A percentile compares a stretch with the other conserved stretches of the same genome.
Conservation (phyloP, 2,888 invertebrate genomes). For the Drosophila maculinotata region DNA sequence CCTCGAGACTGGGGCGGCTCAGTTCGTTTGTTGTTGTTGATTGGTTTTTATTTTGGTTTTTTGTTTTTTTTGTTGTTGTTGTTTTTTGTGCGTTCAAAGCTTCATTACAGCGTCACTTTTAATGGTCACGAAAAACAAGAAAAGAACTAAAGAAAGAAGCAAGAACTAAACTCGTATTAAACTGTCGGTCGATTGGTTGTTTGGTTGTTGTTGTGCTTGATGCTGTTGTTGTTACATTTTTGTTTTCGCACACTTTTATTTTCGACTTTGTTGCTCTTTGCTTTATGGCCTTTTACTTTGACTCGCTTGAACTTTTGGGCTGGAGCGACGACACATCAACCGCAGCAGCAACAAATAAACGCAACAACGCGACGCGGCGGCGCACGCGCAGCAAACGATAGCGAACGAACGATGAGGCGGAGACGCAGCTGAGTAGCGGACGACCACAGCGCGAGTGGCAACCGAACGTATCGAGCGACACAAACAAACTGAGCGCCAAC, state of each 20-base stretch:
- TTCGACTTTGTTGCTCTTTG: slow-evolving; percentile 58
- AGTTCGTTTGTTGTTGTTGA: slow-evolving; percentile 56
- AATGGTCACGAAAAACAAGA: slow-evolving; percentile 66
- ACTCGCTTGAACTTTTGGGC: slow-evolving; percentile 60
- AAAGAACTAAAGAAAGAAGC: slow-evolving; percentile 35
- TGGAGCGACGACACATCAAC: slow-evolving; percentile 54
- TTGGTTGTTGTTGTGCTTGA: slow-evolving; percentile 30
- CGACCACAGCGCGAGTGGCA: slow-evolving; percentile 26
- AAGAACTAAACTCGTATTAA: slow-evolving; percentile 75
- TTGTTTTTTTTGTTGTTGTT: slow-evolving; percentile 9
- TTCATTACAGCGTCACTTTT: slow-evolving; percentile 74
- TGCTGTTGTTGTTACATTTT: slow-evolving; percentile 54
- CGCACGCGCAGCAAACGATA: slow-evolving; percentile 52
- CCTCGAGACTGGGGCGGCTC: slow-evolving; percentile 49
- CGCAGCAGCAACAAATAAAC: slow-evolving; percentile 39
- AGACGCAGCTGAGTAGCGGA: slow-evolving; percentile 30
- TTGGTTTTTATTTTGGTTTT: slow-evolving; percentile 31
- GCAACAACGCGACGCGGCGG: slow-evolving; percentile 29
- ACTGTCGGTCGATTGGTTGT: slow-evolving; percentile 50
- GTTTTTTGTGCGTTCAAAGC: slow-evolving; percentile 59
- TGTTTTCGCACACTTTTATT: slow-evolving; percentile 72
- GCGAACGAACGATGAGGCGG: slow-evolving; percentile 23
- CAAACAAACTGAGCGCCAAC: slow-evolving; percentile 58
- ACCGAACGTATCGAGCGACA: slow-evolving; percentile 67
- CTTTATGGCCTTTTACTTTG: slow-evolving; percentile 69